Conservation (phyloP, 2,888 invertebrate species). For the Apamea crenata region DNA sequence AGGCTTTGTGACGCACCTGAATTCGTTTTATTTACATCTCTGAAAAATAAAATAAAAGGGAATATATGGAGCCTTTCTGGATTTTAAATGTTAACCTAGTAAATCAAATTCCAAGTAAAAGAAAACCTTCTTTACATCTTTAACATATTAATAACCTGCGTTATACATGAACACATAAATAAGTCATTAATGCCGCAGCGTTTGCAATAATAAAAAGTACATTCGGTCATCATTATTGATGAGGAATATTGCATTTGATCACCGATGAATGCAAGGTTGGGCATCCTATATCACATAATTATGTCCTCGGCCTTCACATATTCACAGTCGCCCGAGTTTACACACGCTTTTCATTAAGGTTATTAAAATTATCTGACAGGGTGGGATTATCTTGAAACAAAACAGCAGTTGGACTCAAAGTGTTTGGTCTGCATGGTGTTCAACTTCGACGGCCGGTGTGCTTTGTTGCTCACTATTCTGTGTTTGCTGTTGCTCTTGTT, state of each 20-base stretch:
- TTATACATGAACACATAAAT: slow-evolving; percentile 50
- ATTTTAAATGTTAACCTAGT: slow-evolving; percentile 26
- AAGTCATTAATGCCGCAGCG: slow-evolving; percentile 62
- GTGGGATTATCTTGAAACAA: slow-evolving; percentile 66
- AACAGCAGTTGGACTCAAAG: slow-evolving; percentile 78
- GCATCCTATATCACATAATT: slow-evolving; percentile 59
- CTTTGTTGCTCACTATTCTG: slow-evolving; percentile 77
- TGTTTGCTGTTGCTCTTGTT: slow-evolving; percentile 79
- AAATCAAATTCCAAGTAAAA: slow-evolving; percentile 45
- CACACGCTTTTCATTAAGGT: slow-evolving; percentile 37
- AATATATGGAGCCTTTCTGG: slow-evolving; percentile 31
- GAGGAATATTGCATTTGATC: slow-evolving; percentile 21
- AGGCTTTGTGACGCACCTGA: slow-evolving; percentile 73
- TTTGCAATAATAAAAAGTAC: slow-evolving; percentile 18
- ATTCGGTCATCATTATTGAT: slow-evolving; percentile 9
- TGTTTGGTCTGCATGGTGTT: slow-evolving; percentile 80
- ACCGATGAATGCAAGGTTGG: slow-evolving; percentile 40
- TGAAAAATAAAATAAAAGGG: slow-evolving; percentile 39
- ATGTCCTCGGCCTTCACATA: slow-evolving; percentile 42
- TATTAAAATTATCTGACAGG: slow-evolving; percentile 50
- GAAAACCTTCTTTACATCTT: slow-evolving; percentile 29
- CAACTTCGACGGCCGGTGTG: slow-evolving; percentile 79
- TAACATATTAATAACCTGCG: slow-evolving; percentile 46
- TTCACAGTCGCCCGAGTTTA: slow-evolving; percentile 45
- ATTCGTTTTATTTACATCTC: slow-evolving; percentile 63